A percentile compares a stretch with the other conserved stretches of the same genome.
Conservation (phyloP, 2,113 vertebrate genomes). For the Paradisaea rubra region DNA sequence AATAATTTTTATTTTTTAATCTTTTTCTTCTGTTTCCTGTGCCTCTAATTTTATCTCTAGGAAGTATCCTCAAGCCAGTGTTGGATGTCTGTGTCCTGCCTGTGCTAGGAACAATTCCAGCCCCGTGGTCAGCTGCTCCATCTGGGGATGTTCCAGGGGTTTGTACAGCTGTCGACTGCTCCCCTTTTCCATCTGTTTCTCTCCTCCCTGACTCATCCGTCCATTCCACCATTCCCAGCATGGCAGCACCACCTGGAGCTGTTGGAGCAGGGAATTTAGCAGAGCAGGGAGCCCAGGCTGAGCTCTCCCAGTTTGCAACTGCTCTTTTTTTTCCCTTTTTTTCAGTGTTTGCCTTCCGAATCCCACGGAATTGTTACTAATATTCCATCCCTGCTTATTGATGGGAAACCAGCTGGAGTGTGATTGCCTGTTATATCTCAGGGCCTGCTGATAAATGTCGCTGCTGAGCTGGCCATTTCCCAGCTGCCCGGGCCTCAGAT, state of each 20-base stretch:
- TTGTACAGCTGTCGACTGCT: background rate
- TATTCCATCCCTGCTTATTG: background rate
- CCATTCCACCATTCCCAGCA: background rate
- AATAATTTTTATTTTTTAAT: too few species aligned
- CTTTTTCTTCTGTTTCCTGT: background rate
- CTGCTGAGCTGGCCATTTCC: background rate
- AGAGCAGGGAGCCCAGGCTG: background rate
- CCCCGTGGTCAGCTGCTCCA: background rate
- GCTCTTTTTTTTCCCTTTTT: background rate
- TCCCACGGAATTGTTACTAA: background rate
- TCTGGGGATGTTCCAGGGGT: background rate
- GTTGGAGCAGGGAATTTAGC: background rate
- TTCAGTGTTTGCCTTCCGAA: background rate
- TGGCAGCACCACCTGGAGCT: background rate
- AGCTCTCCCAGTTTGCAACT: background rate
- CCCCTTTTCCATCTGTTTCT: background rate
- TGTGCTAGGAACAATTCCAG: background rate
- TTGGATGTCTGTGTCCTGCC: background rate
- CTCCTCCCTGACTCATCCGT: background rate
- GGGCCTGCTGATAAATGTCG: background rate
- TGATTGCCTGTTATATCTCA: slow-evolving; percentile 27
- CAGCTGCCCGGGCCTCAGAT: background rate
- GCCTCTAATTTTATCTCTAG: background rate
- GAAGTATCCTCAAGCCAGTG: background rate
- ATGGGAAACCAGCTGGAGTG: slow-evolving; percentile 19